Evolutionary conservation across 2,888 invertebrate species (phyloP), one percentile per base, ranked within the genome.

Genomic region (Heliconius cydno): DNA sequence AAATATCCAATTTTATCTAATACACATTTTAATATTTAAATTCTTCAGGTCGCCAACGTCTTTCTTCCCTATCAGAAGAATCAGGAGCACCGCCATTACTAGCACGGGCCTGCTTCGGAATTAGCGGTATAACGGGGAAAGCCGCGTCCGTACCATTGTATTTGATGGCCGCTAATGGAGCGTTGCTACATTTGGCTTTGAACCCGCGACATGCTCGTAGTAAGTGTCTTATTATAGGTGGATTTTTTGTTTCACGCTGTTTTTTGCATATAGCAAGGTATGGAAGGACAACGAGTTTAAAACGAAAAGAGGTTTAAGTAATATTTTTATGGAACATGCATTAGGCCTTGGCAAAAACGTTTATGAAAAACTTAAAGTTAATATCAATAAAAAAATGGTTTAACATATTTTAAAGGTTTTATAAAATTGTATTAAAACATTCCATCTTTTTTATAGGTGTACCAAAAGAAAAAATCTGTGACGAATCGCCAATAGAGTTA

Each of bases 141-240:
- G 81, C 82, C 66, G 83, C 80, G 52, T 79, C 84, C 71, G 83
- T 82, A 96, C 82, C 98, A n/a, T 94, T 99, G 15, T 99, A 98
- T 90, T 96, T 99, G 34, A 97, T 98, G 96, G 97, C 98, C 71
- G 98, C 98, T 86, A 97, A 97, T 87, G 99, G 99, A 41, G 96
- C 96, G 78, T 96, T 99, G 84, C 96, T 98, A 82, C 98, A 99
- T 89, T 98, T 99, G 86, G 96, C 98, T 89, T 95, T 99, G 87
- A 98, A 98, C 86, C 98, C 98, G 1, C 96, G 96, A 86, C 92
- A 96, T 78, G 88, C 89, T 3, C 90, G 96, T 52, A 86, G 85
- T 85, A 86, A 85, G 86, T 75, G 19, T 15, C 10, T 25, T 22
- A 3, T 25, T 70, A 52, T 19, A 52, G 12, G 5, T 65, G 10